These are phyloP conservation scores for Drosophila ogumai DNA, from an alignment of 1,140 invertebrate genomes.

Conservation along the genomic window DNA sequence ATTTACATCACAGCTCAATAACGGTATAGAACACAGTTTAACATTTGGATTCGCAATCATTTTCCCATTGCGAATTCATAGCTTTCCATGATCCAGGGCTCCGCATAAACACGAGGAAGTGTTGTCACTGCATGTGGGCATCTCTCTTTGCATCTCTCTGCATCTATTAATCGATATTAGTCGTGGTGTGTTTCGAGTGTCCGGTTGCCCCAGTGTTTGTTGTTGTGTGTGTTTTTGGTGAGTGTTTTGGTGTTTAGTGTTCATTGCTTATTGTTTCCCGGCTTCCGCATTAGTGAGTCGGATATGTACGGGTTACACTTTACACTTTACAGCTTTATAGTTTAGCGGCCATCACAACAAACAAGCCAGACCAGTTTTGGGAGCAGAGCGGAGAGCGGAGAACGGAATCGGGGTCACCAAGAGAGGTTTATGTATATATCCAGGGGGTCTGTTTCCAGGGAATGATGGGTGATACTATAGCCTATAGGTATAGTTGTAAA, in stretches of 20 bases:
- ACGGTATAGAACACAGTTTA: neutral
- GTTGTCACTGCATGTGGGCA: constrained; percentile 4
- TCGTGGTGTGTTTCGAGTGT: constrained; percentile 46
- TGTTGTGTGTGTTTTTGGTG: constrained; percentile 25
- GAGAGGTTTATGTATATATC: constrained; percentile 11
- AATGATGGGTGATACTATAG: constrained; percentile 36
- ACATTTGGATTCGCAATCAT: too few species aligned
- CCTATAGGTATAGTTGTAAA: constrained; percentile 43
- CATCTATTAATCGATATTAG: constrained; percentile 40
- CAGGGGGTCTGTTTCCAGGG: constrained; percentile 13
- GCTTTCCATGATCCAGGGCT: neutral
- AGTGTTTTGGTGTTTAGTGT: constrained; percentile 30
- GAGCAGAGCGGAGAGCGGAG: constrained; percentile 12
- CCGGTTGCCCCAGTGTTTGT: constrained; percentile 39
- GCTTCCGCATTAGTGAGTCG: constrained; percentile 38
- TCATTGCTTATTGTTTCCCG: constrained; percentile 20
- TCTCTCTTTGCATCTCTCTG: constrained; percentile 1
- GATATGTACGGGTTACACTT: constrained; percentile 42
- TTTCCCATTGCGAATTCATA: neutral
- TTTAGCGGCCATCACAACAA: constrained; percentile 36
- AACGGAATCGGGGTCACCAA: constrained; percentile 36
- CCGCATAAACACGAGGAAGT: constrained; percentile 24
- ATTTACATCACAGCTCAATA: neutral
- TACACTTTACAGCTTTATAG: constrained; percentile 27
- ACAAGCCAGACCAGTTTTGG: constrained; percentile 25